Percentiles rank a stretch among this genome's conserved stretches.
phyloP scores from a whole-genome alignment of 2,797 vertebrate species.

The Dromococcyx pavoninus region DNA sequence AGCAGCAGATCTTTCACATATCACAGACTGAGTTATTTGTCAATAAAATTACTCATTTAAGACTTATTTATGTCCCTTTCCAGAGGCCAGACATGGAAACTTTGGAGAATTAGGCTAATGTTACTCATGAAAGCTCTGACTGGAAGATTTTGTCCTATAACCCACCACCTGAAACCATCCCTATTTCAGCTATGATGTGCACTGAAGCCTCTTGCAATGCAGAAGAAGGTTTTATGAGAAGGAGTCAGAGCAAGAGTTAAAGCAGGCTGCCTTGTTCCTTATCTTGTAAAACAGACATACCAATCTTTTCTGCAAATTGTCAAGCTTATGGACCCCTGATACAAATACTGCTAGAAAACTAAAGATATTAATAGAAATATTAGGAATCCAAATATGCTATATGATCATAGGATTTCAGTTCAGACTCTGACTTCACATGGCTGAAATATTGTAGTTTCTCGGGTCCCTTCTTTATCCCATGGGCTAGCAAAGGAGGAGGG shows the following conservation, averaged over 20 bases:
- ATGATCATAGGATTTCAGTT: background rate
- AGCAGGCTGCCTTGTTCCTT: background rate
- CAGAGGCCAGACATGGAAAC: background rate
- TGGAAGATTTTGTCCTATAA: background rate
- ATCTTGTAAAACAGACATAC: background rate
- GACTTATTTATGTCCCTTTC: background rate
- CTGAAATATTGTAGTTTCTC: background rate
- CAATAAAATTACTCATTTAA: conserved; percentile 3
- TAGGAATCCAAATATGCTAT: background rate
- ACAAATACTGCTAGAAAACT: background rate
- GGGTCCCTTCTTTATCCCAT: background rate
- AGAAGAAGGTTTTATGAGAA: background rate
- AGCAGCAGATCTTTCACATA: background rate
- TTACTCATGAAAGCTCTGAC: background rate
- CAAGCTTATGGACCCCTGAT: background rate
- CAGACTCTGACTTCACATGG: background rate
- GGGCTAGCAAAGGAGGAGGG: background rate
- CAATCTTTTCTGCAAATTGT: background rate
- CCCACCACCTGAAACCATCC: background rate
- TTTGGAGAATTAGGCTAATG: background rate
- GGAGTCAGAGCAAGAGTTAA: background rate
- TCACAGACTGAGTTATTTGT: background rate
- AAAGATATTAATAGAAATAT: background rate
- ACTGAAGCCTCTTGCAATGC: background rate
- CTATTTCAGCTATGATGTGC: background rate